Evolutionary conservation across 2,888 invertebrate genomes (phyloP), one percentile per base, ranked within the genome.

Genomic region (Ischnus inquisitorius): DNA sequence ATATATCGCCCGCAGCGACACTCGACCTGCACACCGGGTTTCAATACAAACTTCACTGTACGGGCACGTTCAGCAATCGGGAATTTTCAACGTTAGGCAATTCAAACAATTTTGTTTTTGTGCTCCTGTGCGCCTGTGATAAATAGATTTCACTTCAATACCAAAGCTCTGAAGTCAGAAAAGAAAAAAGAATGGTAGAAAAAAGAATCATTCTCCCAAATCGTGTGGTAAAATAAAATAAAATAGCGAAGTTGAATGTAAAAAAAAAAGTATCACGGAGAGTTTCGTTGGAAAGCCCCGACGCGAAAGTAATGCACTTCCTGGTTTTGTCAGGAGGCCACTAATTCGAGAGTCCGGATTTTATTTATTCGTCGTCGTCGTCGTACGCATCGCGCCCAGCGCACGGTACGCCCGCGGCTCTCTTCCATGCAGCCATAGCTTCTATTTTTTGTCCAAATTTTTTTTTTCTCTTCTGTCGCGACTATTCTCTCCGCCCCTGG

Each of bases 301-400:
- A 77, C 80, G 80, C 85, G 54, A 89, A 88, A 90, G 87, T 88
- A 88, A 88, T 89, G 88, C 87, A 87, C 87, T 88, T 88, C 85
- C 89, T 90, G 90, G 88, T 88, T 90, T 88, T 90, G 89, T 88
- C 88, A 89, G 88, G 85, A 87, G 80, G 86, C 85, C 86, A 85
- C 87, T 88, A 89, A 89, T 90, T 88, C 84, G 88, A 87, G 87
- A 83, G 86, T 84, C 76, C 85, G 79, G 83, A 86, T 89, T 90
- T 90, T 89, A 89, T 90, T 89, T 89, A 89, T 90, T 87, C 83
- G 83, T 67, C 72, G 71, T 76, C 64, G 69, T 69, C 60, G 74
- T 62, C 78, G 62, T 71, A 74, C 46, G 62, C 74, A 69, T 51
- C 60, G 69, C 62, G 48, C 69, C 46, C 62, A 12, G 67, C 43